Evolutionary conservation across 2,888 invertebrate species (phyloP).

Genomic region (Epirrhoe tristata): DNA sequence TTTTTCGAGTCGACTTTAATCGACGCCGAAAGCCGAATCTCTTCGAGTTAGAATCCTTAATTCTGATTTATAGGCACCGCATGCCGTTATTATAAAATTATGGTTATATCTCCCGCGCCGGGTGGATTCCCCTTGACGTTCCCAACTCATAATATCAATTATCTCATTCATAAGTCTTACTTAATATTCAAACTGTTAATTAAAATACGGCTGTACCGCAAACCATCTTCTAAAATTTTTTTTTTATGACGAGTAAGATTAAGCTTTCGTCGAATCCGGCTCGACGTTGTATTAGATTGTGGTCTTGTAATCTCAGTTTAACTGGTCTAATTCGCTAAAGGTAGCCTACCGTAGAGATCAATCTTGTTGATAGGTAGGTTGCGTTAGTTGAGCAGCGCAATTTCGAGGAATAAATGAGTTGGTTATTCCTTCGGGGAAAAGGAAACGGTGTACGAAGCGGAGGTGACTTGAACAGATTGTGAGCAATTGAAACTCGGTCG

Average conservation of each 20-base stretch:
- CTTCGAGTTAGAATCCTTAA: conserved; percentile 73
- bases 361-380: conserved; percentile 51
- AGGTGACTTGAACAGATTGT: conserved; percentile 73
- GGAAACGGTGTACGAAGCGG: conserved; percentile 58
- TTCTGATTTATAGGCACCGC: conserved; percentile 80
- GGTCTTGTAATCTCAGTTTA: conserved; percentile 23
- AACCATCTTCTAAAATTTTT: conserved; percentile 19
- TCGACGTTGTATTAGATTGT: conserved; percentile 14
- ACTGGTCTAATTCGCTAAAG: conserved; percentile 29
- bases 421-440: conserved; percentile 62
- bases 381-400: conserved; percentile 54
- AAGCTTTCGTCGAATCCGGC: conserved; percentile 22
- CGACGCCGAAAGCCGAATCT: conserved; percentile 71
- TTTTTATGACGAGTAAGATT: conserved; percentile 24
- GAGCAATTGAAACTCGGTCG: conserved; percentile 70
- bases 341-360: conserved; percentile 49
- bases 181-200: conserved; percentile 61
- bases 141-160: conserved; percentile 79
- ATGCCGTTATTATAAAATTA: conserved; percentile 76
- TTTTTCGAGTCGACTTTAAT: conserved; percentile 76
- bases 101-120: conserved; percentile 65
- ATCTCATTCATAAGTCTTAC: conserved; percentile 72
- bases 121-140: conserved; percentile 69
- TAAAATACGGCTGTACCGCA: conserved; percentile 50
- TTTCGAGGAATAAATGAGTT: conserved; percentile 58